Percentiles rank a stretch among this genome's conserved stretches.
phyloP scores from a whole-genome alignment of 2,888 invertebrate species.

The Halocaridina rubra region DNA sequence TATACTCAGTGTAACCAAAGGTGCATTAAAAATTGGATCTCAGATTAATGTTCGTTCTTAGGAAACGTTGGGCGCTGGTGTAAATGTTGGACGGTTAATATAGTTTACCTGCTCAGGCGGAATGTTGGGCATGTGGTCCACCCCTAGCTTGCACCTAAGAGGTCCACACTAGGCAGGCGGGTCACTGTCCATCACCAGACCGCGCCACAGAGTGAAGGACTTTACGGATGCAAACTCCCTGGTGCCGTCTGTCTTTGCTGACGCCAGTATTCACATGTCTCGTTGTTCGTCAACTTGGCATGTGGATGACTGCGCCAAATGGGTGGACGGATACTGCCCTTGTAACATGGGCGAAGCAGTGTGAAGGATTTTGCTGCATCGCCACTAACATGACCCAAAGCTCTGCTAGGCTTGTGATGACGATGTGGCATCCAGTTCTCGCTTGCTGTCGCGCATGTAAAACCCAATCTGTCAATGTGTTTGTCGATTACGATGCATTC shows the following conservation, averaged over 20 bases:
- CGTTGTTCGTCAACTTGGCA: neutral
- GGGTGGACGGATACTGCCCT: conserved; percentile 34
- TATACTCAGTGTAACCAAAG: conserved; percentile 38
- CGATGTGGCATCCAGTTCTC: conserved; percentile 47
- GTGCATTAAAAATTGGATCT: conserved; percentile 37
- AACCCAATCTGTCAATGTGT: conserved; percentile 57
- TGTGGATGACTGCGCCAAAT: neutral
- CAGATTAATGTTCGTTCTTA: conserved; percentile 32
- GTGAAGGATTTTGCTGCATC: neutral
- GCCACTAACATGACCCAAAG: conserved; percentile 51
- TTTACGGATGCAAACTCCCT: conserved; percentile 52
- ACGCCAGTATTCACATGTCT: neutral
- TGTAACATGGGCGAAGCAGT: conserved; percentile 20
- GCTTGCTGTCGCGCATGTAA: conserved; percentile 23
- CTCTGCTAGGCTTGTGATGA: neutral
- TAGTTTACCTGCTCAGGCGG: conserved; percentile 41
- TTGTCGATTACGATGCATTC: conserved; percentile 51
- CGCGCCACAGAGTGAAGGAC: conserved; percentile 43
- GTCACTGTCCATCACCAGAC: conserved; percentile 2
- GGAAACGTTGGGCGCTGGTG: conserved; percentile 32
- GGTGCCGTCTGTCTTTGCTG: conserved; percentile 24
- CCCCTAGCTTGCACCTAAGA: neutral
- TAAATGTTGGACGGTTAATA: conserved; percentile 31
- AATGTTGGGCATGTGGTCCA: conserved; percentile 12
- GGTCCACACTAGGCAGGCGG: neutral